Percentiles rank a stretch among this genome's conserved stretches.
Evolutionary conservation across 2,888 invertebrate genomes (phyloP).

Genomic region (Parasteatoda lunata): DNA sequence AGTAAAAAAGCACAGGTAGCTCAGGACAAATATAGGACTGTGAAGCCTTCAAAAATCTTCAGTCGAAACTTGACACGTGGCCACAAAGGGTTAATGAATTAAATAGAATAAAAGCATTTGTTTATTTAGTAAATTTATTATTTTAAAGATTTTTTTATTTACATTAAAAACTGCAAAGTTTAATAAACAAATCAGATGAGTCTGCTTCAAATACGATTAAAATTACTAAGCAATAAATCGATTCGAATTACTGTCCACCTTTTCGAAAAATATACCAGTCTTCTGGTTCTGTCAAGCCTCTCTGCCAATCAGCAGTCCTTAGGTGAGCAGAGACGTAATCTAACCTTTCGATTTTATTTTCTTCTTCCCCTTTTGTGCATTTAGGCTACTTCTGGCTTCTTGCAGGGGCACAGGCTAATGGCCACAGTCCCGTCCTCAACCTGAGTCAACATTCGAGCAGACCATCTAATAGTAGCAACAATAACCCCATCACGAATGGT

Average conservation of each 20-base stretch:
- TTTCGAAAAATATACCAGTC: background rate
- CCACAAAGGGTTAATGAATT: no score
- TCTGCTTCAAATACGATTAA: background rate
- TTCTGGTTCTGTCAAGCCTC: slow-evolving; percentile 25
- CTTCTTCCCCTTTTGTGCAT: slow-evolving; percentile 46
- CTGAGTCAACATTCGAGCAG: slow-evolving; percentile 87
- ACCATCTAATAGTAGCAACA: slow-evolving; percentile 70
- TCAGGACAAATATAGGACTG: no score
- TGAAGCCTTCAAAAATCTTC: no score
- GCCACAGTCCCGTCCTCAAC: slow-evolving; percentile 93
- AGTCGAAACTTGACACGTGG: no score
- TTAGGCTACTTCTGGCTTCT: slow-evolving; percentile 71
- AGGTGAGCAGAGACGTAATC: slow-evolving; percentile 48
- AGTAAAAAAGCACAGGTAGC: no score
- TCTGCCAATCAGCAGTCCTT: slow-evolving; percentile 45
- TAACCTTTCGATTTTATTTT: slow-evolving; percentile 26
- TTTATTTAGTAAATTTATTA: no score
- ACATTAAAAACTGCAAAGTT: no score
- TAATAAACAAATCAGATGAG: no score
- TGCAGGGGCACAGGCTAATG: slow-evolving; percentile 85
- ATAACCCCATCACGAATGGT: slow-evolving; percentile 72
- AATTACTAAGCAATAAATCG: background rate
- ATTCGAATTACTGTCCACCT: no score
- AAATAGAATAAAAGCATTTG: no score
- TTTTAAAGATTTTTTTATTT: no score